Percentiles rank a stretch among this genome's conserved stretches.
Evolutionary conservation across 2,797 vertebrate genomes (phyloP).

Genomic region (Mormyrops attenuatus): DNA sequence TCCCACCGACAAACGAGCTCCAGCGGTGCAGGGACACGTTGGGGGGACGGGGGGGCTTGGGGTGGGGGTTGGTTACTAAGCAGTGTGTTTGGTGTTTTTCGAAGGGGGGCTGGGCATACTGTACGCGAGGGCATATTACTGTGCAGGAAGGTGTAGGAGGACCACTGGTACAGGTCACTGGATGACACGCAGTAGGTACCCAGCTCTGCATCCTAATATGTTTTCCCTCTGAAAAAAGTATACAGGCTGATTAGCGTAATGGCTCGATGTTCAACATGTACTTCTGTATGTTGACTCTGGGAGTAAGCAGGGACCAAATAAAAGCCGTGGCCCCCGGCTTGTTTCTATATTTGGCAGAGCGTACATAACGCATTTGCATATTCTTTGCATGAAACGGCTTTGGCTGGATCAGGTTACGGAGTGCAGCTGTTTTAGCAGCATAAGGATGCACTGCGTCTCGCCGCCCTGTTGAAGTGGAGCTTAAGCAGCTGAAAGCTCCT

Average conservation of each 20-base stretch:
- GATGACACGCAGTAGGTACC: not conserved
- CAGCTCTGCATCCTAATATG: constrained; percentile 16
- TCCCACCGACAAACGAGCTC: not conserved
- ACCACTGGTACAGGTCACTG: not conserved
- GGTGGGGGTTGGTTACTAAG: not conserved
- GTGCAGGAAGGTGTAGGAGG: constrained; percentile 3
- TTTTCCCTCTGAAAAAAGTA: not conserved
- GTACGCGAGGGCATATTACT: not conserved
- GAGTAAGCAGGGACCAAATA: not conserved
- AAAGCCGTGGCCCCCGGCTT: not conserved
- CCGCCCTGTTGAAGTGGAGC: not conserved
- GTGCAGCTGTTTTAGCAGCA: not conserved
- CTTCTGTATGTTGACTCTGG: not conserved
- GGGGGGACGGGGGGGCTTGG: not conserved
- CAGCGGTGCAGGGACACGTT: not conserved
- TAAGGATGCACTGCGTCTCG: not conserved
- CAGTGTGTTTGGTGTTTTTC: not conserved
- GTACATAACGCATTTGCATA: not conserved
- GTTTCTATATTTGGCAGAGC: constrained; percentile 2
- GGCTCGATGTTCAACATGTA: not conserved
- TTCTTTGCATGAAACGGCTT: not conserved
- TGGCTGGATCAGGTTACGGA: not conserved
- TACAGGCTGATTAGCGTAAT: not conserved
- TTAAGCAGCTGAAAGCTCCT: not conserved
- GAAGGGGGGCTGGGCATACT: not conserved